These are phyloP conservation scores for Papilio machaon DNA, from an alignment of 1,140 invertebrate genomes.

Conservation along the genomic window DNA sequence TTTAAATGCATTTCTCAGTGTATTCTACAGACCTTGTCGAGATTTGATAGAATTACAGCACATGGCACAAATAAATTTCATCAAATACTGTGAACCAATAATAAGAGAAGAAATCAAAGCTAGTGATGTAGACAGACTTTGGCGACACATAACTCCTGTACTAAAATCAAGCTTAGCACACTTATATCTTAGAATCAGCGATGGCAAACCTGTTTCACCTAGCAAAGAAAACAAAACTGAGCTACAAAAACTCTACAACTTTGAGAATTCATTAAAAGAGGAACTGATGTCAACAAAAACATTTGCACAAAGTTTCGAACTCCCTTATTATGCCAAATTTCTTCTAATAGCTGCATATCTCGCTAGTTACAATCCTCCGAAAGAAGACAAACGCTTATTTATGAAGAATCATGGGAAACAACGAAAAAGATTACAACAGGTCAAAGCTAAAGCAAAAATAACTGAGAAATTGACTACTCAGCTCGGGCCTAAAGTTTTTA, in stretches of 20 bases:
- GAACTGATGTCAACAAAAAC: conserved; percentile 81
- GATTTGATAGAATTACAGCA: conserved; percentile 91
- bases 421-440: conserved; percentile 83
- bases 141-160: conserved; percentile 89
- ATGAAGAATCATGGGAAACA: conserved; percentile 88
- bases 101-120: conserved; percentile 77
- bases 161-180: conserved; percentile 89
- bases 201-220: conserved; percentile 56
- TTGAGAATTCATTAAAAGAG: conserved; percentile 72
- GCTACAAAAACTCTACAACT: conserved; percentile 53
- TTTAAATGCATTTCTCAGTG: conserved; percentile 89
- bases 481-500: conserved; percentile 91
- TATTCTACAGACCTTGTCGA: conserved; percentile 90
- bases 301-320: conserved; percentile 87
- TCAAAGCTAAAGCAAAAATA: conserved; percentile 82
- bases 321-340: conserved; percentile 95
- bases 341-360: conserved; percentile 94
- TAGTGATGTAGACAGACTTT: conserved; percentile 87
- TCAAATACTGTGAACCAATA: conserved; percentile 89
- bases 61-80: conserved; percentile 87
- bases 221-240: conserved; percentile 61
- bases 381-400: conserved; percentile 92
- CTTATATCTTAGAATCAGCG: conserved; percentile 88
- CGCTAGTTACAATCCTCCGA: conserved; percentile 94
- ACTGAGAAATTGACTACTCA: conserved; percentile 83